Percentiles rank a stretch among this genome's conserved stretches.
phyloP scores from a whole-genome alignment of 2,797 vertebrate genomes.

The Danio albolineatus region DNA sequence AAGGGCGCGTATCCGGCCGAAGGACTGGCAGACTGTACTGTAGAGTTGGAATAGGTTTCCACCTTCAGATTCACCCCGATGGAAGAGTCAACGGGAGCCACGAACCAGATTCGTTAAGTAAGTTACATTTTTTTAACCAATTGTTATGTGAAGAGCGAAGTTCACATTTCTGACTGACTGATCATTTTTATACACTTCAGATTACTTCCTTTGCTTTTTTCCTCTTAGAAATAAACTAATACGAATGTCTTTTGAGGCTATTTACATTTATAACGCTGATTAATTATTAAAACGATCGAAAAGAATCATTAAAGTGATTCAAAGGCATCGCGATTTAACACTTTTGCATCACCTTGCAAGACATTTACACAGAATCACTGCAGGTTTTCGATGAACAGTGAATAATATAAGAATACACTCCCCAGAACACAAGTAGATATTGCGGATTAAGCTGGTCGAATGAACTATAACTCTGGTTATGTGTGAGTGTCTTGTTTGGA shows the following conservation, averaged over 20 bases:
- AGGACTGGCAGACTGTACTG: constrained; percentile 94
- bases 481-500: constrained; percentile 59
- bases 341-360: background rate
- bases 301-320: background rate
- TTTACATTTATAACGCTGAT: background rate
- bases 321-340: background rate
- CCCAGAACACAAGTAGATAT: constrained; percentile 1
- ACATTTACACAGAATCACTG: background rate
- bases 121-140: constrained; percentile 70
- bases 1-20: constrained; percentile 83
- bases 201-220: background rate
- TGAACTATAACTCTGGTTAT: constrained; percentile 48
- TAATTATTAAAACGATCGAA: background rate
- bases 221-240: too few species aligned
- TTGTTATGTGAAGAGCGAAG: too few species aligned
- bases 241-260: background rate
- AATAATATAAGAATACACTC: background rate
- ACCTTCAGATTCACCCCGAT: constrained; percentile 95
- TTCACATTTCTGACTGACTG: background rate
- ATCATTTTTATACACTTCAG: background rate
- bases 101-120: constrained; percentile 89
- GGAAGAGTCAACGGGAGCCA: constrained; percentile 97
- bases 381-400: background rate
- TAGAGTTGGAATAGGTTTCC: constrained; percentile 96
- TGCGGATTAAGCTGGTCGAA: constrained; percentile 32